These are phyloP conservation scores for Epizoanthus ramosus DNA, from an alignment of 92 coral and sea anemone genomes.

Conservation along the genomic window DNA sequence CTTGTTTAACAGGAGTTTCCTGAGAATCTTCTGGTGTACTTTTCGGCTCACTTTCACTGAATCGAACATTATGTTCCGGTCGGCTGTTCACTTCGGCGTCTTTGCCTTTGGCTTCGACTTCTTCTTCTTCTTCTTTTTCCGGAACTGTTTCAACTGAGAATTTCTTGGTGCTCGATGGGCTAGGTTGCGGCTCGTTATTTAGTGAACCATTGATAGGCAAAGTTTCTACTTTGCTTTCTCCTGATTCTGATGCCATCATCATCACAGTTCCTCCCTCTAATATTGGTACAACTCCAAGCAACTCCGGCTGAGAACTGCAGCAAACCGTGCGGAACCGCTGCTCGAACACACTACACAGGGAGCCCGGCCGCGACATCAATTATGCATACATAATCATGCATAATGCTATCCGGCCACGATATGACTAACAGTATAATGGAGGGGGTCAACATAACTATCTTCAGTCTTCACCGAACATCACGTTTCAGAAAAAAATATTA, in stretches of 20 bases:
- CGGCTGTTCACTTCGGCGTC: not conserved
- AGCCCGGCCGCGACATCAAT: too few relatives aligned
- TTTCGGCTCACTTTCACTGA: not conserved
- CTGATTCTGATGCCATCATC: slow-evolving; percentile 28
- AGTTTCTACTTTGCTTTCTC: not conserved
- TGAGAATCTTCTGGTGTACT: not conserved
- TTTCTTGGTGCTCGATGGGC: slow-evolving; percentile 16
- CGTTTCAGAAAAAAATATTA: too few relatives aligned
- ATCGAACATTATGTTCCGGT: slow-evolving; percentile 18
- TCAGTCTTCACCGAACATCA: too few relatives aligned
- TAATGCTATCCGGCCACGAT: too few relatives aligned
- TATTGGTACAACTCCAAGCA: not conserved
- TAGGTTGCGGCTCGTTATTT: slow-evolving; percentile 1
- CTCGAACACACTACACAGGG: too few relatives aligned
- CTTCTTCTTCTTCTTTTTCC: not conserved
- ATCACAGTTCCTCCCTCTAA: not conserved
- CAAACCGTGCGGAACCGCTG: too few relatives aligned
- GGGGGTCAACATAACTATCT: too few relatives aligned
- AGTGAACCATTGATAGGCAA: not conserved
- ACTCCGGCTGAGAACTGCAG: too few relatives aligned
- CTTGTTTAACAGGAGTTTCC: not conserved
- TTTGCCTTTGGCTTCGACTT: too few relatives aligned
- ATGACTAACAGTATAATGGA: too few relatives aligned
- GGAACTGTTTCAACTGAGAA: slow-evolving; percentile 30
- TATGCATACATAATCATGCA: too few relatives aligned